Percentiles rank a stretch among this genome's conserved stretches.
phyloP scores from a whole-genome alignment of 2,113 vertebrate genomes.

The Microcebus ravelobensis region DNA sequence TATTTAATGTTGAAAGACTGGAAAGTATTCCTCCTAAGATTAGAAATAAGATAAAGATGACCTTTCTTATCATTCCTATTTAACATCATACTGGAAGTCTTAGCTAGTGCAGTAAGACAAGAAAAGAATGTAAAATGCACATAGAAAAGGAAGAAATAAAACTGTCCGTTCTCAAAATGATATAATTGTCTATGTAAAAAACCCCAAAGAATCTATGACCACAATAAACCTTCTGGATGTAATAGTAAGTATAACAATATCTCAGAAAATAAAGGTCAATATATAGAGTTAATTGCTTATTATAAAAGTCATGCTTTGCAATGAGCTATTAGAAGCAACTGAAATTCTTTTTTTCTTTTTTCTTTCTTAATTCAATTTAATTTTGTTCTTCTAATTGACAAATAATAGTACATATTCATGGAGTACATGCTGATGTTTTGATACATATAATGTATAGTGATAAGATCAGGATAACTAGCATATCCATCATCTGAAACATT shows the following conservation, averaged over 20 bases:
- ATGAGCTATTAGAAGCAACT: neutral
- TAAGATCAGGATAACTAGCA: too few relatives aligned
- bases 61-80: neutral
- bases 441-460: too few relatives aligned
- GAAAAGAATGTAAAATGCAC: neutral
- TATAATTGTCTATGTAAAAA: neutral
- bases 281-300: neutral
- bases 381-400: too few relatives aligned
- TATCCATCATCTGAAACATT: too few relatives aligned
- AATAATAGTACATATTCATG: too few relatives aligned
- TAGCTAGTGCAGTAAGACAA: neutral
- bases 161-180: neutral
- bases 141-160: neutral
- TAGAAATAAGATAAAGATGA: neutral
- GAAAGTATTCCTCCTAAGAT: neutral
- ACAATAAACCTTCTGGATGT: neutral
- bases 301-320: neutral
- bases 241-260: neutral
- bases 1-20: neutral
- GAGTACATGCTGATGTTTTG: too few relatives aligned
- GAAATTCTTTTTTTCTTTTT: too few relatives aligned
- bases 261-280: neutral
- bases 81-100: neutral
- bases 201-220: neutral
- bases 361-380: too few relatives aligned